phyloP scores from a whole-genome alignment of 2,113 vertebrate species.

The Podarcis cretensis region DNA sequence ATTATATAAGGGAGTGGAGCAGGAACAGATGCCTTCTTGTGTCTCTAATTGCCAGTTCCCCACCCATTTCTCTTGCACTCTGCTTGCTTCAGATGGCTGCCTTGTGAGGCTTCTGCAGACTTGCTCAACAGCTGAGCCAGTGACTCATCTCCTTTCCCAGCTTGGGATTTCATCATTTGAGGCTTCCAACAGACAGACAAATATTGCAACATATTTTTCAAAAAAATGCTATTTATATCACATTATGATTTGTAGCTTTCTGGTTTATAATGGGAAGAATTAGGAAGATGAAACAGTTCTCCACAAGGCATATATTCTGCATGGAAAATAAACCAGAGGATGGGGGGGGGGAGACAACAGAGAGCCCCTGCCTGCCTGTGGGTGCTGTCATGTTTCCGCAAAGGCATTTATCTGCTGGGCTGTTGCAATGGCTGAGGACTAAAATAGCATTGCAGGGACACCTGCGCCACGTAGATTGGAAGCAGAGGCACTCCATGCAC shows the following conservation, averaged over 20 bases:
- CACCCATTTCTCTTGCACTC: too few relatives aligned
- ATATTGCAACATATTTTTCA: neutral
- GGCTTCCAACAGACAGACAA: neutral
- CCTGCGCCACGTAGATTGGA: rapidly evolving
- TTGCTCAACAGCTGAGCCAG: neutral
- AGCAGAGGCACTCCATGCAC: neutral
- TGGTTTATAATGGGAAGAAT: neutral
- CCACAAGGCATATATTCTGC: rapidly evolving
- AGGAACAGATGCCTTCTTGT: too few relatives aligned
- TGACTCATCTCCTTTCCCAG: neutral
- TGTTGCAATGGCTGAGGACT: neutral
- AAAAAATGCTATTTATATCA: constrained; percentile 8
- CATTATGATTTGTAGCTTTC: neutral
- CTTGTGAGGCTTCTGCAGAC: neutral
- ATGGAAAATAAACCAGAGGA: neutral
- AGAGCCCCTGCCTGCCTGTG: neutral
- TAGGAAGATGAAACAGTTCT: rapidly evolving
- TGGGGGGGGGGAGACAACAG: too few relatives aligned
- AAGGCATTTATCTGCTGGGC: rapidly evolving
- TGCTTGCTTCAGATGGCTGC: neutral
- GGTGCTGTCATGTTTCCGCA: neutral
- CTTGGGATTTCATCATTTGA: neutral
- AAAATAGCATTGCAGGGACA: neutral
- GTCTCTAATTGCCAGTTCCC: too few relatives aligned
- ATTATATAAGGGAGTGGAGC: too few relatives aligned